A percentile compares a stretch with the other conserved stretches of the same genome.
These are phyloP conservation scores for Drosophila subsilvestris DNA, from an alignment of 2,888 invertebrate species.

Conservation along the genomic window DNA sequence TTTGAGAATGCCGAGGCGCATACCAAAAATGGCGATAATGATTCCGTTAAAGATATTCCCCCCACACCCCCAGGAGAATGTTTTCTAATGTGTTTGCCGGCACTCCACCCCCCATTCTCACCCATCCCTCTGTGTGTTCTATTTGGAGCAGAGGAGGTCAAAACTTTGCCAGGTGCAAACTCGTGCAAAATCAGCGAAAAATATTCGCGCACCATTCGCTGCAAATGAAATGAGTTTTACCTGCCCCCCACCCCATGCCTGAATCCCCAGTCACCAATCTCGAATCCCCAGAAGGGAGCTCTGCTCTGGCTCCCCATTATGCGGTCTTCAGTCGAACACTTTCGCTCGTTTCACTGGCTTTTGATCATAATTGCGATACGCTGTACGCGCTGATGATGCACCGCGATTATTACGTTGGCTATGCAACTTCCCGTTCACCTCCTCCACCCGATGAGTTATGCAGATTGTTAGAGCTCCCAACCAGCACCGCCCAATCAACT, in stretches of 20 bases:
- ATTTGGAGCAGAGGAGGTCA: conserved; percentile 32
- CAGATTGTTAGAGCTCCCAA: conserved; percentile 12
- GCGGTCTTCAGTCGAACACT: conserved; percentile 49
- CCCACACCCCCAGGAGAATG: conserved; percentile 16
- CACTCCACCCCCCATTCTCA: neutral
- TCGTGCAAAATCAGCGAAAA: conserved; percentile 50
- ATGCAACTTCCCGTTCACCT: conserved; percentile 4
- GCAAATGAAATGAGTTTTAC: conserved; percentile 45
- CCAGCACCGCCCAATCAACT: neutral
- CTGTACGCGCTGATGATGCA: conserved; percentile 32
- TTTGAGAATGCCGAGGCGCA: conserved; percentile 48
- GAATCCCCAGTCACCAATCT: neutral
- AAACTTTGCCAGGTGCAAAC: conserved; percentile 48
- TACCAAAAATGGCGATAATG: conserved; percentile 50
- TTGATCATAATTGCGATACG: conserved; percentile 36
- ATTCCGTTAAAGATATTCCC: conserved; percentile 48
- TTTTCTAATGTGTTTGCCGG: conserved; percentile 38
- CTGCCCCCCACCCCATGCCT: neutral
- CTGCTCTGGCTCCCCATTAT: conserved; percentile 35
- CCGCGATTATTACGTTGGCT: conserved; percentile 36
- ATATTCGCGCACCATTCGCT: conserved; percentile 37
- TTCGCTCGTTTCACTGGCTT: conserved; percentile 23
- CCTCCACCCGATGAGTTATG: conserved; percentile 1
- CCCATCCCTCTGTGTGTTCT: neutral
- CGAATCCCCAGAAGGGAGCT: conserved; percentile 21